Evolutionary conservation across 2,797 vertebrate genomes (phyloP).

Genomic region (Peromyscus attwateri): DNA sequence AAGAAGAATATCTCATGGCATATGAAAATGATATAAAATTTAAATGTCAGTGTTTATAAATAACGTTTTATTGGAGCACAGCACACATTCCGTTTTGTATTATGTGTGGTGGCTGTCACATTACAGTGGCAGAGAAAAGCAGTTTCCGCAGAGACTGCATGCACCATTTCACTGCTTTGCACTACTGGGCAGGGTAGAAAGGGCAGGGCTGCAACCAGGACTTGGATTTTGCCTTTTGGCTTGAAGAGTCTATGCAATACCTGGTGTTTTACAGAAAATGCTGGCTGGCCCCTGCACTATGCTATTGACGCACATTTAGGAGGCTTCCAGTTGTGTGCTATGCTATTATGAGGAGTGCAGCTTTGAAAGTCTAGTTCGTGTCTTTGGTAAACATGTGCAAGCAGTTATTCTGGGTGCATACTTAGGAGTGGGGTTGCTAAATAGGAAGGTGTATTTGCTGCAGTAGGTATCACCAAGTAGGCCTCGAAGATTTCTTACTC

Average conservation of each 20-base stretch:
- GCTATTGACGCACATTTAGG: not conserved
- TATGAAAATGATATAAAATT: constrained; percentile 57
- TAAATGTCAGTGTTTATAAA: constrained; percentile 42
- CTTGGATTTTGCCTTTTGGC: constrained; percentile 43
- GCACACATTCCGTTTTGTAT: not conserved
- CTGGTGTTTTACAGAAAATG: not conserved
- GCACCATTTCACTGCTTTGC: not conserved
- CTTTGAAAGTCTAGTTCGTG: not conserved
- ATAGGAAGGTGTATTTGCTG: not conserved
- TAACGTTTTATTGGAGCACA: constrained; percentile 39
- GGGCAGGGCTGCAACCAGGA: not conserved
- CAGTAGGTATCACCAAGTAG: not conserved
- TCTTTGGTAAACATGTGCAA: not conserved
- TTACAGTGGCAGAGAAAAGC: not conserved
- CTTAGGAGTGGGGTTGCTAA: not conserved
- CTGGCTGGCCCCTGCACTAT: not conserved
- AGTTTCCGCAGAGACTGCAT: not conserved
- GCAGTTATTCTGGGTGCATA: not conserved
- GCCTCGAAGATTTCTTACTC: not conserved
- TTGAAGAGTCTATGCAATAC: not conserved
- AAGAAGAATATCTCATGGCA: constrained; percentile 32
- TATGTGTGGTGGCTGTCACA: not conserved
- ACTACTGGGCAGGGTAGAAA: not conserved
- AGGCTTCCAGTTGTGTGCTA: not conserved
- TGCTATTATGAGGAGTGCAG: not conserved